A percentile compares a stretch with the other conserved stretches of the same genome.
Evolutionary conservation across 2,888 invertebrate species (phyloP).

Genomic region (Eucriotettix oculatus): DNA sequence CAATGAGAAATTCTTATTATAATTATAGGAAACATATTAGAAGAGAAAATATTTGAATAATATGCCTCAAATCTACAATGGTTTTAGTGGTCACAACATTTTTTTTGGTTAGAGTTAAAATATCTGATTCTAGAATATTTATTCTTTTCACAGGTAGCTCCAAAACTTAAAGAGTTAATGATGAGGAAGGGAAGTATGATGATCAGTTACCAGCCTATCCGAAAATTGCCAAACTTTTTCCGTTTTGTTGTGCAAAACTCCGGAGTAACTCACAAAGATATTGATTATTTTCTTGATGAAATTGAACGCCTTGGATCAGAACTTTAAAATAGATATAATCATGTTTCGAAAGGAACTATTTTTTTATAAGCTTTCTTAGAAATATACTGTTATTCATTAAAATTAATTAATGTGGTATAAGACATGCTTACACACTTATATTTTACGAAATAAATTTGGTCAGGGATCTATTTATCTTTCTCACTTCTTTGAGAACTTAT

Average conservation of each 20-base stretch:
- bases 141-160: slow-evolving; percentile 35
- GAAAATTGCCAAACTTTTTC: slow-evolving; percentile 45
- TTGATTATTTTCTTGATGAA: slow-evolving; percentile 43
- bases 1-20: not conserved
- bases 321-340: not conserved
- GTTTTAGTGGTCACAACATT: no score
- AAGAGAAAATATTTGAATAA: not conserved
- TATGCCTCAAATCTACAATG: no score
- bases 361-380: not conserved
- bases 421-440: no score
- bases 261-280: slow-evolving; percentile 34
- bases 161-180: slow-evolving; percentile 46
- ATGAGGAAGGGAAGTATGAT: slow-evolving; percentile 44
- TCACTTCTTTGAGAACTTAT: no score
- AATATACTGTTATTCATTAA: no score
- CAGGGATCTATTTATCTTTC: no score
- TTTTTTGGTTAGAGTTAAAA: no score
- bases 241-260: slow-evolving; percentile 46
- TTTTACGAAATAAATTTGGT: no score
- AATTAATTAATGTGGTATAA: no score
- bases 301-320: slow-evolving; percentile 36
- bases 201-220: slow-evolving; percentile 48
- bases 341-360: not conserved
- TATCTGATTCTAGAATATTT: not conserved
- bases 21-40: not conserved